phyloP scores from a whole-genome alignment of 1,140 invertebrate species.

The Amphibalanus amphitrite region DNA sequence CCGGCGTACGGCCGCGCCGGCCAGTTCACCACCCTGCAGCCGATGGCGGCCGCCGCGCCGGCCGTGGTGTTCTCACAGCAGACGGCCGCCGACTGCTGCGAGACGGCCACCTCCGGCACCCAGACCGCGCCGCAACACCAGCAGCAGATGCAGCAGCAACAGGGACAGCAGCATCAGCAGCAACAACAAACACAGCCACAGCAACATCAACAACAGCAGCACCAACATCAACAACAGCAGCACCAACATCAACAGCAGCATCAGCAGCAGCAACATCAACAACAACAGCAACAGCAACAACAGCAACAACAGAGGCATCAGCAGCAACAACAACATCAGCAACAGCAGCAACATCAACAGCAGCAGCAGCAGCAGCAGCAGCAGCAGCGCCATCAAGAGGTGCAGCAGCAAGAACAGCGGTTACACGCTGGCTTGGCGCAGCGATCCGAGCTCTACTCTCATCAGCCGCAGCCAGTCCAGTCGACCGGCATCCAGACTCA shows the following conservation, averaged over 20 bases:
- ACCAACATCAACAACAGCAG: constrained; percentile 17
- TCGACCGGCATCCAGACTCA: constrained; percentile 9
- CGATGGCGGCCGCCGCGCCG: not conserved
- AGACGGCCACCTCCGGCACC: not conserved
- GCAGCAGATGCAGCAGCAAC: not conserved
- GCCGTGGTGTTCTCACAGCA: too few species aligned
- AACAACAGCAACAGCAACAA: constrained; percentile 24
- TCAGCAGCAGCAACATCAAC: constrained; percentile 23
- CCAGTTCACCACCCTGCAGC: not conserved
- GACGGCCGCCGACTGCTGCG: not conserved
- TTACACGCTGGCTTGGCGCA: constrained; percentile 9
- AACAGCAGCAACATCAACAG: constrained; percentile 20
- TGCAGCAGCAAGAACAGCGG: constrained; percentile 15
- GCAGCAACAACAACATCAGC: constrained; percentile 17
- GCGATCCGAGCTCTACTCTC: constrained; percentile 16
- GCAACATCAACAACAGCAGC: constrained; percentile 6
- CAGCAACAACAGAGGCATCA: constrained; percentile 15
- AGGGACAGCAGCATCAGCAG: not conserved
- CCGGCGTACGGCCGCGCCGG: too few species aligned
- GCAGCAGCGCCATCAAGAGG: constrained; percentile 22
- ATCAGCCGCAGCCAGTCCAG: constrained; percentile 19
- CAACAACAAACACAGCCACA: not conserved
- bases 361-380: constrained; percentile 15
- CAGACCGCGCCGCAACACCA: not conserved
- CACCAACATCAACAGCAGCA: constrained; percentile 21